A percentile compares a stretch with the other conserved stretches of the same genome.
phyloP scores from a whole-genome alignment of 64 coral and sea anemone genomes.

The Cladopsammia gracilis region DNA sequence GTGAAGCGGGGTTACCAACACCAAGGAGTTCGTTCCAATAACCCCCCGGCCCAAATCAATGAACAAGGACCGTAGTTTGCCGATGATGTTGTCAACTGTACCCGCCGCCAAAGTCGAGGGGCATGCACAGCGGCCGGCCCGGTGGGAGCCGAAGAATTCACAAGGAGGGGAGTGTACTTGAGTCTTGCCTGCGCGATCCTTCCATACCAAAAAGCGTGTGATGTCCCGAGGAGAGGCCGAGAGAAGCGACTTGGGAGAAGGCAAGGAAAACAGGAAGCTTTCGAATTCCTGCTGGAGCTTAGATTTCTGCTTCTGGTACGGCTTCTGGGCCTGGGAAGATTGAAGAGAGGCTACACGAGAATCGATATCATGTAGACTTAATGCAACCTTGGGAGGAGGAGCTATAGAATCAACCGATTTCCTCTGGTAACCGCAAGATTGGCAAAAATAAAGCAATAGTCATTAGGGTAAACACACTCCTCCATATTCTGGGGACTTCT shows the following conservation, averaged over 20 bases:
- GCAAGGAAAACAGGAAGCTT: slow-evolving; percentile 26
- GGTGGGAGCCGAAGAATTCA: slow-evolving; percentile 11
- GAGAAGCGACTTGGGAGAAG: slow-evolving; percentile 13
- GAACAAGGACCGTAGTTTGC: slow-evolving; percentile 58
- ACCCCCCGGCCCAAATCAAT: neutral
- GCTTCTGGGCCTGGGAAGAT: neutral
- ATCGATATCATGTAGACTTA: neutral
- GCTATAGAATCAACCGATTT: too few relatives aligned
- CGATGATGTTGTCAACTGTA: slow-evolving; percentile 42
- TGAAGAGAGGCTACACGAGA: neutral
- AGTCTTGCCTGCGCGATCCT: neutral
- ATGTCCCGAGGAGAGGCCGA: neutral
- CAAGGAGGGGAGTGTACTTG: neutral
- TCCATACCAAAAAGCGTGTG: too few relatives aligned
- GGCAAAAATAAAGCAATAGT: slow-evolving; percentile 38
- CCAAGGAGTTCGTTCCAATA: neutral
- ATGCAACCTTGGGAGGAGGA: neutral
- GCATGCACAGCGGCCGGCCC: neutral
- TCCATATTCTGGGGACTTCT: slow-evolving; percentile 58
- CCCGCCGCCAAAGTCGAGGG: slow-evolving; percentile 40
- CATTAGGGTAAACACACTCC: slow-evolving; percentile 63
- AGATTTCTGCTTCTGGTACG: slow-evolving; percentile 68
- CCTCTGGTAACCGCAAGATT: slow-evolving; percentile 46
- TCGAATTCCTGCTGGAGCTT: slow-evolving; percentile 11
- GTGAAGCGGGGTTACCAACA: slow-evolving; percentile 32